Evolutionary conservation across 2,113 vertebrate species (phyloP).

Genomic region (Perognathus longimembris): DNA sequence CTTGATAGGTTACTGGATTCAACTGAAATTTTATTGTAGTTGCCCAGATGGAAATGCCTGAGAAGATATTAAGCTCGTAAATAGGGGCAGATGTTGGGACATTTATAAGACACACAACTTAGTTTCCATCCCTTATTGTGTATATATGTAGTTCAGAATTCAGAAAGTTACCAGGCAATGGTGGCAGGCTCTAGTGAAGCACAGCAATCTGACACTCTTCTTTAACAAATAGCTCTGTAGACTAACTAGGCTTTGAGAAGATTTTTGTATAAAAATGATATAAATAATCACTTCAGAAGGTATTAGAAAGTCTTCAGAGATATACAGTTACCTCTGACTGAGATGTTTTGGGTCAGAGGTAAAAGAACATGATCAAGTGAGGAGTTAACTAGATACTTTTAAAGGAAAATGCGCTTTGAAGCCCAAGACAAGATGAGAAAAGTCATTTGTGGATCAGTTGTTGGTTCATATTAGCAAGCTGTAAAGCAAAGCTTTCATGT

Average conservation of each 20-base stretch:
- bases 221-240: slow-evolving; percentile 36
- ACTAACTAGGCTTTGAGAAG: slow-evolving; percentile 37
- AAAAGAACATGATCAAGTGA: slow-evolving; percentile 7
- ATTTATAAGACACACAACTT: slow-evolving; percentile 55
- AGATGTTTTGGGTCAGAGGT: slow-evolving; percentile 37
- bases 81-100: slow-evolving; percentile 25
- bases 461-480: slow-evolving; percentile 8
- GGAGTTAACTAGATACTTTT: slow-evolving; percentile 53
- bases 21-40: slow-evolving; percentile 71
- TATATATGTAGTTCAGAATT: slow-evolving; percentile 24
- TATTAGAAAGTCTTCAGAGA: slow-evolving; percentile 57
- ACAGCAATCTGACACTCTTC: slow-evolving; percentile 13
- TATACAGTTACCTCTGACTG: slow-evolving; percentile 25
- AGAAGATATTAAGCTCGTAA: slow-evolving; percentile 66
- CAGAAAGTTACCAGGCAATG: slow-evolving; percentile 29
- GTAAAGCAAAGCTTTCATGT: slow-evolving; percentile 66
- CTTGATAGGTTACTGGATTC: slow-evolving; percentile 63
- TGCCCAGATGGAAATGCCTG: slow-evolving; percentile 6
- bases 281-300: slow-evolving; percentile 43
- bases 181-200: slow-evolving; percentile 2
- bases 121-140: not conserved
- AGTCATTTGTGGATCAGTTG: slow-evolving; percentile 54
- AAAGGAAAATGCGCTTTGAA: slow-evolving; percentile 37
- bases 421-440: not conserved
- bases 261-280: slow-evolving; percentile 51